Base-by-base conservation (phyloP, 1,140 invertebrate genomes). In the Drosophila lacertosa region DNA sequence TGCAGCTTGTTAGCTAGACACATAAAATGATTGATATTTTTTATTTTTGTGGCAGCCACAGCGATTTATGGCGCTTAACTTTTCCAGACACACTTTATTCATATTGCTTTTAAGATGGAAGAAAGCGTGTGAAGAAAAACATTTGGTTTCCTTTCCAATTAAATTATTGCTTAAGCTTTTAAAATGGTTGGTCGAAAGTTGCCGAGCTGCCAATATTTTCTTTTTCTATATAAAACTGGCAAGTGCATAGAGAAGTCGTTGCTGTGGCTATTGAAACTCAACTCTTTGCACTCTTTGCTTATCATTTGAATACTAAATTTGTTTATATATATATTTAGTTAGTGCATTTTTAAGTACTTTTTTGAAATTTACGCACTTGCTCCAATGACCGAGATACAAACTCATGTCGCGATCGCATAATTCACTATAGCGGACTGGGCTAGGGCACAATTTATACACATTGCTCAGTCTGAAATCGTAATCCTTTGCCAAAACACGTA, bases 401-500 rank as follows among this genome's bases (percentile, higher is more conserved):
- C 53, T 71, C 81, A 84, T 73, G 81, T 64, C 32, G 55, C 58
- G 63, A 68, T 76, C 76, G 48, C 76, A 84, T 83, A 75, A 83
- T 73, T 84, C 58, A 15, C 24, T 11, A 48, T 32, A 57, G 58
- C 39, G 55, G 53, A 44, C n/a, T 24, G 24, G 35, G 10, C 45
- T 13, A 53, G 11, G 4, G 9, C 20, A n/a, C 13, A 44, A 24
- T 18, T 13, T 20, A 60, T n/a, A n/a, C n/a, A n/a, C 33, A 1
- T 2, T 37, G 4, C 44, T 3, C 42, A 18, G 33, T 24, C 20
- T 13, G 57, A 32, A 54, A 29, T 44, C 50, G 29, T 57, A 74
- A 75, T 66, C 68, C 64, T 70, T 77, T 79, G 73, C 81, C 80
- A 81, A 83, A 83, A 84, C 80, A 84, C 80, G 80, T 84, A 71